Evolutionary conservation across 2,113 vertebrate species (phyloP).

Genomic region (Myodes glareolus): DNA sequence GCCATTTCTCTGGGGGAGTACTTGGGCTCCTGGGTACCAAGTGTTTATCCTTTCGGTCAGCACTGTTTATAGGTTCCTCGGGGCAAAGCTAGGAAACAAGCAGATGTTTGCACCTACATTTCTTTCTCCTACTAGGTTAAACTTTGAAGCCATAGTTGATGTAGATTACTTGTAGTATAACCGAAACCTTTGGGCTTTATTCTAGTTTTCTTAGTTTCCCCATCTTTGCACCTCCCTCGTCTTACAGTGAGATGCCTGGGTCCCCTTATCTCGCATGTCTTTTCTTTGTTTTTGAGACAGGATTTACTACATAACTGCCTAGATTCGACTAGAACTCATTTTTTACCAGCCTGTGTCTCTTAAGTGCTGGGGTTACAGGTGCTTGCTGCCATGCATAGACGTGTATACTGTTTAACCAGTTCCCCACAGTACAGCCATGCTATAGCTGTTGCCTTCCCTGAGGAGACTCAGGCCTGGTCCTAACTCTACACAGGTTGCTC

Average conservation of each 20-base stretch:
- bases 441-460: neutral
- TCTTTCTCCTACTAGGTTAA: neutral
- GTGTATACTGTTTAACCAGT: neutral
- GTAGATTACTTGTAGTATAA: neutral
- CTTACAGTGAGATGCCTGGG: neutral
- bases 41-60: neutral
- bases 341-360: neutral
- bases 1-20: neutral
- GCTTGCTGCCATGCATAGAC: too few relatives aligned
- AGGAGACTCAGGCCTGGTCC: neutral
- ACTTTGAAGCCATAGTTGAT: neutral
- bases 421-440: neutral
- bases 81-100: neutral
- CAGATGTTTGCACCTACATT: neutral
- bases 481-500: neutral
- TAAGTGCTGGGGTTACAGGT: neutral
- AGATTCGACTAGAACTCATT: neutral
- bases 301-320: neutral
- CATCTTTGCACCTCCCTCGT: neutral
- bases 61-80: neutral
- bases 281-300: neutral
- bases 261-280: neutral
- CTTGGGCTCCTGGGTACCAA: neutral
- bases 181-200: neutral
- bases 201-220: neutral